These are phyloP conservation scores for Salvelinus alpinus DNA, from an alignment of 2,113 vertebrate species.

Conservation along the genomic window DNA sequence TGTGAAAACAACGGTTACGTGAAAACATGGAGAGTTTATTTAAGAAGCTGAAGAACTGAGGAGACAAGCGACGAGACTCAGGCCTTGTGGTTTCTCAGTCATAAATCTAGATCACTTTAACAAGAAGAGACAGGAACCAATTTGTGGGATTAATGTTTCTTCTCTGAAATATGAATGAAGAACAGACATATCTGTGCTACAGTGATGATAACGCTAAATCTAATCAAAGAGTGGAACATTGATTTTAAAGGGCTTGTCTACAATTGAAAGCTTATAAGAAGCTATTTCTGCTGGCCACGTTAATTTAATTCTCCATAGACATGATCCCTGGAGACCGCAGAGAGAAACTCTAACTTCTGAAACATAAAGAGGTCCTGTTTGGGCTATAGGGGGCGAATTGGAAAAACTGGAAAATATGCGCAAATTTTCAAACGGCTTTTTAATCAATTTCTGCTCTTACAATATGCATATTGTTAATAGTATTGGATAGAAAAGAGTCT, in stretches of 20 bases:
- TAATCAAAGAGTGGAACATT: conserved; percentile 74
- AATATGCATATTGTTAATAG: too few species aligned
- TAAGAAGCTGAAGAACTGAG: conserved; percentile 38
- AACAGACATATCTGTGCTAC: conserved; percentile 62
- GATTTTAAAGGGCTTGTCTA: conserved; percentile 75
- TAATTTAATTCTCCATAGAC: conserved; percentile 71
- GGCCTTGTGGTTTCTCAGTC: conserved; percentile 47
- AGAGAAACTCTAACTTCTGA: conserved; percentile 60
- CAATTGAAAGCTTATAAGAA: conserved; percentile 67
- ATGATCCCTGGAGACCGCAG: conserved; percentile 58
- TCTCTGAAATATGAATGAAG: conserved; percentile 73
- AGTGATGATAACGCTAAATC: conserved; percentile 67
- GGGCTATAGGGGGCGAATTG: too few species aligned
- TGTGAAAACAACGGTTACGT: conserved; percentile 29
- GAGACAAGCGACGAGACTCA: conserved; percentile 21
- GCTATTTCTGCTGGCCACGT: conserved; percentile 60
- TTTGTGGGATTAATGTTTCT: conserved; percentile 72
- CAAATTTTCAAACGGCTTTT: too few species aligned
- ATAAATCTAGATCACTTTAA: conserved; percentile 73
- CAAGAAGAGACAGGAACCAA: conserved; percentile 68
- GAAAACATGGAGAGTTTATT: conserved; percentile 41
- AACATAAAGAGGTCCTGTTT: conserved; percentile 63
- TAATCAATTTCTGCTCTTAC: too few species aligned
- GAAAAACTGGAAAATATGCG: too few species aligned
- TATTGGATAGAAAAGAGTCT: too few species aligned